Evolutionary conservation across 2,113 vertebrate species (phyloP), one percentile per base, ranked within the genome.

Genomic region (Zeus faber): DNA sequence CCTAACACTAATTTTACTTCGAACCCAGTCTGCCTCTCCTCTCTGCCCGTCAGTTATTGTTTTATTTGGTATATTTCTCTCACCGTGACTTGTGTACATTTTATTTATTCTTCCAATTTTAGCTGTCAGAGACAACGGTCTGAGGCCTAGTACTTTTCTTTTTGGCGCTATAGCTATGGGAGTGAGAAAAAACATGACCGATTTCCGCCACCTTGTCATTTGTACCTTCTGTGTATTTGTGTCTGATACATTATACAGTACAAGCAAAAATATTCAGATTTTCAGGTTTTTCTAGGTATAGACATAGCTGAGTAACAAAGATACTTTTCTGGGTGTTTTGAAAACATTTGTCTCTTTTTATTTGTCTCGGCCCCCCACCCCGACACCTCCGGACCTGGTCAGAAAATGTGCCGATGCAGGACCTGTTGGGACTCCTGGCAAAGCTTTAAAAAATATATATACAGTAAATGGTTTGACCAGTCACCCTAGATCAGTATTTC

Each of bases 101-200:
- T 81, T 82, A 84, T 81, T 81, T 81, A 77, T 82, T 77, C 67
- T 74, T 80, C 72, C 64, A 65, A 4, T 79, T 47, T 62, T 71
- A 65, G 47, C 62, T 76, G 63, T 76, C 56, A 61, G 56, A 55
- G 49, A 69, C 13, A 0, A 52, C 55, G 47, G 10, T 60, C 31
- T 69, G 62, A 72, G 53, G 62, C 74, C 40, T 62, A 74, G 64
- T 56, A 60, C 53, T 61, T 14, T 13, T 37, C 9, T 61, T 61
- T 50, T 25, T 62, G 47, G 74, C 68, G 35, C 24, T 72, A 65
- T 26, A 9, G 18, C 62, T 44, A 29, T 67, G 44, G 55, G 48
- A 70, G 47, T 65, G 54, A 24, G 53, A 57, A 62, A 50, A 51
- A 63, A 67, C 23, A 10, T 69, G 66, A 72, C 59, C 72, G 57